Base-by-base conservation (phyloP, 2,888 invertebrate genomes). In the Ichneumoninae sp. region DNA sequence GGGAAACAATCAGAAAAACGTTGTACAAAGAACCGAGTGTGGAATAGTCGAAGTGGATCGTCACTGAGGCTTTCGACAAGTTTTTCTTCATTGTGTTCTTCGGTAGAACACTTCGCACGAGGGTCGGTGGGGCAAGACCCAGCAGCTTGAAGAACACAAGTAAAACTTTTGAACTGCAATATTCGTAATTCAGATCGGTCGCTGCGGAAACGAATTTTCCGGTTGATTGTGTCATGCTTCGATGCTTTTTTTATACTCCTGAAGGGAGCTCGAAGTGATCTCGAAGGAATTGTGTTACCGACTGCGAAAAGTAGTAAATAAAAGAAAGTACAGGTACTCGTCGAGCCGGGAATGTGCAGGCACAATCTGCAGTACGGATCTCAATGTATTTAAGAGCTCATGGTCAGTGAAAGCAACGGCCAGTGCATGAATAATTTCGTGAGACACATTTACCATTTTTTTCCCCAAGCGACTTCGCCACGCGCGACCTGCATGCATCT, bases 71-170 rank as follows among this genome's bases (percentile, higher is more conserved):
- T n/a, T 50, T 4, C 26, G 57, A 3, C 8, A 33, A n/a, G 1
- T 36, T 82, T 33, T 69, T 83, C 3, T 60, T 78, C 7, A 22
- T 47, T 19, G 13, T 1, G 16, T 68, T 33, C 13, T 16, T 40
- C 13, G 22, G 54, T 36, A 16, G 36, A 16, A 52, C 47, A 47
- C 22, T 44, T 30, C 4, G 47, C 44, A 19, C 22, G 33, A 44
- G 57, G 19, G 63, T 50, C 19, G n/a, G 10, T 40, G 81, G 81
- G 4, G 75, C 81, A 19, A 81, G 33, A 57, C 81, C 81, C 0
- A 75, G 13, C n/a, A 74, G 13, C 33, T 65, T 71, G 65, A 79
- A 71, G 0, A 65, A 16, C 16, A 71, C 5, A 1, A 71, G 69
- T 40, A 65, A 52, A 6, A 79, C 4, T 65, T 30, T 65, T 2